These are phyloP conservation scores for Sclerurus mexicanus DNA, from an alignment of 2,113 vertebrate species.

Conservation along the genomic window DNA sequence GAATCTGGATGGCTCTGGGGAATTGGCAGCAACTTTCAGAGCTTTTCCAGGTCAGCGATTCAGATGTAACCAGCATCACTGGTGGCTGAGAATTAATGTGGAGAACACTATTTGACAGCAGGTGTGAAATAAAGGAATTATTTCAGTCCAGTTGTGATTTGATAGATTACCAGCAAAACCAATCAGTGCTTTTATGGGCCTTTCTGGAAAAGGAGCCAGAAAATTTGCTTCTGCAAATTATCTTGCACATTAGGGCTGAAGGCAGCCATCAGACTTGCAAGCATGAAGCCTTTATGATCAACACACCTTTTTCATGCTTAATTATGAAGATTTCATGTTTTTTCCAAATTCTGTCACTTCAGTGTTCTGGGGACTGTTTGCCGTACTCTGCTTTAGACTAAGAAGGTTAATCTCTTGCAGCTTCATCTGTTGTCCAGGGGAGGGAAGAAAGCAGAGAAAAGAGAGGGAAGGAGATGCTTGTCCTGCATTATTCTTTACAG, in stretches of 20 bases:
- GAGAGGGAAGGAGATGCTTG: not conserved
- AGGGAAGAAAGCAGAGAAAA: not conserved
- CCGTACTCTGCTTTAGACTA: not conserved
- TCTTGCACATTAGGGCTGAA: not conserved
- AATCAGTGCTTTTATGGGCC: not conserved
- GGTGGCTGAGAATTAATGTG: constrained; percentile 13
- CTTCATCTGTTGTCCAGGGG: not conserved
- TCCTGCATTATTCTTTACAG: not conserved
- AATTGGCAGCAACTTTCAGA: constrained; percentile 18
- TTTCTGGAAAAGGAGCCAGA: not conserved
- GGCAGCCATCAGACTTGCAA: not conserved
- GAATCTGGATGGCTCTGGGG: constrained; percentile 17
- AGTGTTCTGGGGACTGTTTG: not conserved
- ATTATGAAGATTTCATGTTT: not conserved
- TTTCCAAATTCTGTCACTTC: not conserved
- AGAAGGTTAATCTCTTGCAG: not conserved
- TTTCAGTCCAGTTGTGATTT: not conserved
- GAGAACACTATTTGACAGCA: not conserved
- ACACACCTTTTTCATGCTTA: not conserved
- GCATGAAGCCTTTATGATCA: not conserved
- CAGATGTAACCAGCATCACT: not conserved
- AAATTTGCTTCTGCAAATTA: constrained; percentile 10
- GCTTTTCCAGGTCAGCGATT: constrained; percentile 38
- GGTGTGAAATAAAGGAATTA: not conserved
- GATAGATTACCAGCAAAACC: constrained; percentile 29